A percentile compares a stretch with the other conserved stretches of the same genome.
Conservation (phyloP, 2,797 vertebrate species). For the Oreortyx pictus region DNA sequence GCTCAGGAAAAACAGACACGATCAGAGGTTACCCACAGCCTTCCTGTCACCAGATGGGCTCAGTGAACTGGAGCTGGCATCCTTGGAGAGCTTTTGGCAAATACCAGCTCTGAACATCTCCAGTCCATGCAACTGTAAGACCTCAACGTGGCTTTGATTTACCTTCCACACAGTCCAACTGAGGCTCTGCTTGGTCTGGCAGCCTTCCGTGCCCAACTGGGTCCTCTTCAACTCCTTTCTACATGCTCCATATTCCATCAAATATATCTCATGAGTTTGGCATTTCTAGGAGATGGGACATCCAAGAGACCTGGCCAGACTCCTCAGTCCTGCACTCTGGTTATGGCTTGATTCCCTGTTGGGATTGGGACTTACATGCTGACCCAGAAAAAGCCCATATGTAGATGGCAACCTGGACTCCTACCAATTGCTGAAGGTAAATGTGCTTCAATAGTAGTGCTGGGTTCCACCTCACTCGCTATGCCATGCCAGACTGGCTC, state of each 20-base stretch:
- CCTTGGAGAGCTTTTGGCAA: not conserved
- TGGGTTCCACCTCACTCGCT: not conserved
- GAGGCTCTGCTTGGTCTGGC: not conserved
- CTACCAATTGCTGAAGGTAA: not conserved
- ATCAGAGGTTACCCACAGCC: not conserved
- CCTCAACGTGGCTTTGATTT: accelerated
- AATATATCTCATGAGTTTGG: accelerated
- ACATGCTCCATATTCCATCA: accelerated
- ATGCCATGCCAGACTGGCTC: not conserved
- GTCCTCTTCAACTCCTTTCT: not conserved
- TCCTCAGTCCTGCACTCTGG: not conserved
- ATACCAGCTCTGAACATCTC: not conserved
- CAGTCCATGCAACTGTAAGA: accelerated
- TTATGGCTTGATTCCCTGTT: not conserved
- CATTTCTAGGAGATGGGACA: not conserved
- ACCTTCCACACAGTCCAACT: not conserved
- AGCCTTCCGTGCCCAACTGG: not conserved
- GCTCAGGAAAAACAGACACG: accelerated
- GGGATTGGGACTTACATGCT: not conserved
- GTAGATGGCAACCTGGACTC: not conserved
- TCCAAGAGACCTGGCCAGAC: not conserved
- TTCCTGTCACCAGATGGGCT: not conserved
- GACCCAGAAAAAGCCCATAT: not conserved
- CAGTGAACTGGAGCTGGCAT: not conserved
- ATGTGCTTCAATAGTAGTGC: not conserved